phyloP scores from a whole-genome alignment of 2,797 vertebrate species.

The Gallinago solitaria region DNA sequence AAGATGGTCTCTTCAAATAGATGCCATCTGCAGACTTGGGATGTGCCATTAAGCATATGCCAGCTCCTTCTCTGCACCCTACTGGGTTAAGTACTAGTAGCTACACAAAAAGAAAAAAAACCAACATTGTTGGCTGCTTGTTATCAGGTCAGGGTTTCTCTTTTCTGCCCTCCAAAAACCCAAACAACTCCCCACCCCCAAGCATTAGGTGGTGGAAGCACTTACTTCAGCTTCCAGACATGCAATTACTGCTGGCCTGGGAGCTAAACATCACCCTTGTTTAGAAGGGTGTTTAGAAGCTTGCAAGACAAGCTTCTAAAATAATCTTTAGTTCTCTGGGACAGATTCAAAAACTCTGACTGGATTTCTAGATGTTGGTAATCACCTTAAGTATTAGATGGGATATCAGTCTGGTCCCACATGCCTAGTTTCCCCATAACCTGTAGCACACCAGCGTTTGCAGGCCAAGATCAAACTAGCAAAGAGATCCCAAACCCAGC shows the following conservation, averaged over 20 bases:
- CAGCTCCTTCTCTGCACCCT: not conserved
- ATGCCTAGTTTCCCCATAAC: not conserved
- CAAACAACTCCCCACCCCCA: not conserved
- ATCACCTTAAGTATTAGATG: not conserved
- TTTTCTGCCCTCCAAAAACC: not conserved
- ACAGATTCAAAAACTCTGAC: not conserved
- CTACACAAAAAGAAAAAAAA: not conserved
- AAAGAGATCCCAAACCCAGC: not conserved
- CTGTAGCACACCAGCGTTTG: not conserved
- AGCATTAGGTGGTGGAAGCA: not conserved
- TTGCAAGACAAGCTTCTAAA: not conserved
- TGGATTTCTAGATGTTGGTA: not conserved
- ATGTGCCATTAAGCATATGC: not conserved
- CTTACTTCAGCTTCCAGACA: not conserved
- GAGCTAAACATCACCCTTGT: not conserved
- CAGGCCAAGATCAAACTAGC: not conserved
- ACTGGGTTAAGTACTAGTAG: not conserved
- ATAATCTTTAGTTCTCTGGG: not conserved
- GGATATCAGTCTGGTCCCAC: not conserved
- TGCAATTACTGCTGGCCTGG: not conserved
- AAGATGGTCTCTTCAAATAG: constrained; percentile 6
- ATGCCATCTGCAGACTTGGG: constrained; percentile 46
- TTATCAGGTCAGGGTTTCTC: not conserved
- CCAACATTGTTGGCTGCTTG: not conserved
- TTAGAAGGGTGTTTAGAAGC: too few species aligned